Percentiles rank a stretch among this genome's conserved stretches.
Conservation (phyloP, 2,888 invertebrate genomes). For the Cheilosia scutellata region DNA sequence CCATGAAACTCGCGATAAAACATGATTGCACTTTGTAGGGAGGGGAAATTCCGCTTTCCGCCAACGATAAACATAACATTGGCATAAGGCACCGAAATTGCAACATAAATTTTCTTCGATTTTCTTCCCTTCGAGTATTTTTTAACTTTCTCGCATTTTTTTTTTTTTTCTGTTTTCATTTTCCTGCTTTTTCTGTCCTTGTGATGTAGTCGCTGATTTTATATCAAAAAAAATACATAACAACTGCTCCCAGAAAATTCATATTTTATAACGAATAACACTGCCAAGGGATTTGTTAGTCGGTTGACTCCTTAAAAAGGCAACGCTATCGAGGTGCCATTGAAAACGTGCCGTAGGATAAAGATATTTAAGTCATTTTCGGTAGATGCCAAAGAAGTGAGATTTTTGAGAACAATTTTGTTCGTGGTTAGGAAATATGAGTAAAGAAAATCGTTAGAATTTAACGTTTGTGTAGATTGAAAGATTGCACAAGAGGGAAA, state of each 20-base stretch:
- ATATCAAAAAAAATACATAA: not conserved
- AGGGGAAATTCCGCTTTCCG: constrained; percentile 19
- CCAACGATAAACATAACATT: constrained; percentile 57
- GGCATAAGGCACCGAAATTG: constrained; percentile 58
- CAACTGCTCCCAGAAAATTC: constrained; percentile 22
- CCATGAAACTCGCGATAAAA: constrained; percentile 49
- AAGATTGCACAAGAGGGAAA: not conserved
- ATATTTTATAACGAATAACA: constrained; percentile 42
- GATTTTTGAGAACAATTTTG: constrained; percentile 13
- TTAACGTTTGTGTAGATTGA: not conserved
- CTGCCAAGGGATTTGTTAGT: constrained; percentile 47
- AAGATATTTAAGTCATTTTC: constrained; percentile 2
- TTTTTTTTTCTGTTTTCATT: not conserved
- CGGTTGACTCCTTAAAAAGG: constrained; percentile 35
- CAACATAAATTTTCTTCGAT: constrained; percentile 62
- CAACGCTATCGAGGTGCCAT: constrained; percentile 4
- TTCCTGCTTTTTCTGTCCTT: not conserved
- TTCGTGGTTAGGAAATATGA: not conserved
- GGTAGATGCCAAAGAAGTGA: not conserved
- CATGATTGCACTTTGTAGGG: constrained; percentile 43
- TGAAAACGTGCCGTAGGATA: constrained; percentile 20
- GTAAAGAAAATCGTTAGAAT: not conserved
- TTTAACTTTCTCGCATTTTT: too few species aligned
- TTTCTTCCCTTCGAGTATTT: not conserved
- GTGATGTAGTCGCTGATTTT: constrained; percentile 9